Evolutionary conservation across 2,888 invertebrate genomes (phyloP), one percentile per base, ranked within the genome.

Genomic region (Synergus umbraculus): DNA sequence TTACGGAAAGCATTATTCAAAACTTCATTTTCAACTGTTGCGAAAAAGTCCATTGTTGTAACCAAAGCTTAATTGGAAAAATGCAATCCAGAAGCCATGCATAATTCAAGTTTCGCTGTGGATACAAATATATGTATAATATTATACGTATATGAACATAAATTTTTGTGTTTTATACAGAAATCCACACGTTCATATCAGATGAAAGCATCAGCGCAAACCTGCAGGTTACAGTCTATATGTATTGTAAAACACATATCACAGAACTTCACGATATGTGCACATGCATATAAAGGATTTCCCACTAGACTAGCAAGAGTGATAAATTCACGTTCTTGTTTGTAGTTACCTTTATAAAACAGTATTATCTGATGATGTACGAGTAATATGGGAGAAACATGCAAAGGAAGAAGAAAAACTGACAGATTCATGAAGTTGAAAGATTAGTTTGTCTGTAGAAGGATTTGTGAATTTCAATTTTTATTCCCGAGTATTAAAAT

Each of bases 361-460:
- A 67, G 44, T 67, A 67, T 67, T 67, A 67, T 67, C 67, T 67
- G 67, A 67, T 67, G 67, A 67, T 67, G 67, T 67, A 67, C 22
- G 67, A 67, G 18, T 67, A 67, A 67, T 67, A 67, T 67, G 46
- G 67, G 46, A 67, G 46, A 44, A 67, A 12, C 67, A 67, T 44
- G 67, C 67, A 18, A 67, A 44, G 67, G 46, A 15, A 67, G 44
- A 44, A 44, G 66, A 67, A 67, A 67, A 67, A 67, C 46, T 67
- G n/a, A 18, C 18, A 9, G 18, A 18, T 46, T 43, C 67, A 22
- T 18, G 22, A 13, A 67, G 13, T 46, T 69, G 46, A 69, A 15
- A 46, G 44, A 69, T 67, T 67, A 67, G n/a, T 46, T 69, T 46
- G 22, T 46, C 29, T 13, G 22, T 46, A 22, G 46, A 46, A 22